phyloP scores from a whole-genome alignment of 2,113 vertebrate genomes.

The Struthidea cinerea region DNA sequence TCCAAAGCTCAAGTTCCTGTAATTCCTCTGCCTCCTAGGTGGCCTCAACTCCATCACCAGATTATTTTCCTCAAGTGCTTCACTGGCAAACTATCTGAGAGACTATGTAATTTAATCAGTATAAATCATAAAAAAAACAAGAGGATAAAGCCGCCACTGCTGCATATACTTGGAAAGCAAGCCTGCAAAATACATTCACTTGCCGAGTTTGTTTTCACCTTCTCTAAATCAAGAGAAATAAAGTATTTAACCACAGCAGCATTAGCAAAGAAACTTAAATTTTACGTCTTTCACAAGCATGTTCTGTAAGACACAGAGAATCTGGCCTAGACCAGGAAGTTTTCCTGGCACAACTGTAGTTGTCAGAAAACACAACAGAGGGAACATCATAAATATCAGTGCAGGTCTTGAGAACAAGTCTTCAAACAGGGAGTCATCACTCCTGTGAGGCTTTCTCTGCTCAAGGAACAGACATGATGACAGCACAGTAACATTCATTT shows the following conservation, averaged over 20 bases:
- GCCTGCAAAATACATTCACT: neutral
- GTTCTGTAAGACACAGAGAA: neutral
- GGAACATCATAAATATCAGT: neutral
- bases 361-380: neutral
- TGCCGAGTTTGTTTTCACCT: neutral
- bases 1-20: neutral
- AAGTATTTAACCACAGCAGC: neutral
- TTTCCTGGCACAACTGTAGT: neutral
- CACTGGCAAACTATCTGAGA: neutral
- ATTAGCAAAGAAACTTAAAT: neutral
- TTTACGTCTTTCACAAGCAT: neutral
- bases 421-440: neutral
- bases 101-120: neutral
- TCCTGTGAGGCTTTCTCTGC: neutral
- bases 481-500: neutral
- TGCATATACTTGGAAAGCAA: neutral
- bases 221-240: neutral
- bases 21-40: neutral
- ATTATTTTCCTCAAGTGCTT: neutral
- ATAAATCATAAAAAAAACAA: slow-evolving; percentile 2
- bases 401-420: neutral
- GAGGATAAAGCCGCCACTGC: neutral
- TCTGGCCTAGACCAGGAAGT: neutral
- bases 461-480: neutral
- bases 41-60: neutral